Base-by-base conservation (phyloP, 2,113 vertebrate species). In the Salvator merianae region DNA sequence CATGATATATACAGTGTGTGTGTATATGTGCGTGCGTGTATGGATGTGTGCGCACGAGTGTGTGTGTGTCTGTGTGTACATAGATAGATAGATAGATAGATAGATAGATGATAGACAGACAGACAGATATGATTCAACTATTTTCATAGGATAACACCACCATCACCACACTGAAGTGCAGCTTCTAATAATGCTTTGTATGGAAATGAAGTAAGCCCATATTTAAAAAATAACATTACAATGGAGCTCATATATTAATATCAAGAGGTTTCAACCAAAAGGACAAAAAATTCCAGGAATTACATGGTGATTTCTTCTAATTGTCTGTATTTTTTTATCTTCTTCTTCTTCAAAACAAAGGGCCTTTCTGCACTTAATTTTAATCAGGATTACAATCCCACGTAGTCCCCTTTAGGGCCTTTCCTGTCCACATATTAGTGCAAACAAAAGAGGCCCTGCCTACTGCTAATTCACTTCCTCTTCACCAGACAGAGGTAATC, bases 51-150 rank as follows among this genome's bases (percentile, higher is more conserved):
- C n/a, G n/a, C n/a, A n/a, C n/a, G n/a, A n/a, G n/a, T n/a, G n/a
- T n/a, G n/a, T n/a, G n/a, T n/a, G n/a, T n/a, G n/a, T n/a, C n/a
- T n/a, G n/a, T n/a, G n/a, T n/a, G n/a, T n/a, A n/a, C n/a, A n/a
- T n/a, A n/a, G n/a, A n/a, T n/a, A n/a, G n/a, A n/a, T n/a, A n/a
- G n/a, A n/a, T n/a, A n/a, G n/a, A n/a, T n/a, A n/a, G n/a, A n/a
- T n/a, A n/a, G n/a, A n/a, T n/a, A n/a, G n/a, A n/a, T n/a, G n/a
- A n/a, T n/a, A n/a, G n/a, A n/a, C n/a, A n/a, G n/a, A n/a, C n/a
- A n/a, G n/a, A n/a, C n/a, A n/a, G n/a, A n/a, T 86, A 84, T 66
- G 79, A 89, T 88, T 88, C 75, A 89, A 81, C 32, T 59, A 72
- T 69, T 79, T 36, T 88, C 63, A 63, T 34, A 87, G 24, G 50